Evolutionary conservation across 2,888 invertebrate species (phyloP).

Genomic region (Hyles lineata): DNA sequence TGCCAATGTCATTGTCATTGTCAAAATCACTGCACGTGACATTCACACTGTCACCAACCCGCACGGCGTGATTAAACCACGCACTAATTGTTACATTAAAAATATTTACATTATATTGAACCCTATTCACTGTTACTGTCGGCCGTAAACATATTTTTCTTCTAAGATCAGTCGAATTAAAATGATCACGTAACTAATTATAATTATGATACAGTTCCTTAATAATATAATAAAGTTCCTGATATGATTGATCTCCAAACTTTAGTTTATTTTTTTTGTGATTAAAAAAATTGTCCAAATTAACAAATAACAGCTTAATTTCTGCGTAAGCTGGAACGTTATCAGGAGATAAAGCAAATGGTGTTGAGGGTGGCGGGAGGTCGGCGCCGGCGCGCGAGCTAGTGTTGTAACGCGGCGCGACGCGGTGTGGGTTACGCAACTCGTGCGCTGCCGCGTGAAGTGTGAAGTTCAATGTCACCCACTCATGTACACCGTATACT

Average conservation of each 20-base stretch:
- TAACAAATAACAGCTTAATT: background rate
- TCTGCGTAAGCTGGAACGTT: constrained; percentile 38
- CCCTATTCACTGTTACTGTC: no score
- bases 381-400: constrained; percentile 34
- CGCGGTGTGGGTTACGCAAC: constrained; percentile 72
- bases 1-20: constrained; percentile 78
- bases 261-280: no score
- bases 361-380: constrained; percentile 28
- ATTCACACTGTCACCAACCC: constrained; percentile 8
- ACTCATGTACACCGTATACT: constrained; percentile 54
- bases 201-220: no score
- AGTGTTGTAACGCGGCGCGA: constrained; percentile 32
- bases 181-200: no score
- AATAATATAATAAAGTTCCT: no score
- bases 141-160: no score
- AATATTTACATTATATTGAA: no score
- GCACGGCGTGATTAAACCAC: background rate
- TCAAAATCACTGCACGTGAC: constrained; percentile 55
- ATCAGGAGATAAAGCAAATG: constrained; percentile 39
- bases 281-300: background rate
- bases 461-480: constrained; percentile 84
- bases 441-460: constrained; percentile 78
- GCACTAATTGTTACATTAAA: no score
- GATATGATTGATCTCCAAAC: no score
- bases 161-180: no score